These are phyloP conservation scores for Rhinolophus ferrumequinum DNA, from an alignment of 2,113 vertebrate species.

Conservation along the genomic window DNA sequence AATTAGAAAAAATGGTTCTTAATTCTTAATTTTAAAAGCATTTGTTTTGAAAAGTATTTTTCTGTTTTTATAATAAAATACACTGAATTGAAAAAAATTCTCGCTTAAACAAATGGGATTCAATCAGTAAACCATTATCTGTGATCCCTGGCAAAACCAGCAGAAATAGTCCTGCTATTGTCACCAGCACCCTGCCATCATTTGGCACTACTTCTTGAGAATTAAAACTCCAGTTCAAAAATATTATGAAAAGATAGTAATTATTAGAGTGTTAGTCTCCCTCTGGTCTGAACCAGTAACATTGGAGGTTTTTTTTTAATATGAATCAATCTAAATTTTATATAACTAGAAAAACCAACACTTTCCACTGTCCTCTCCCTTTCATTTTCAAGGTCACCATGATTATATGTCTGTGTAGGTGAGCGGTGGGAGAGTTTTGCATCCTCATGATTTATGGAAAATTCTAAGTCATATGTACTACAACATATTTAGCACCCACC, in stretches of 20 bases:
- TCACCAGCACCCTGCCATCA: too few species aligned
- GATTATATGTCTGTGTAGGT: neutral
- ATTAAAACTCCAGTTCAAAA: neutral
- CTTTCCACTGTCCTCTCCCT: neutral
- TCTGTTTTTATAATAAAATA: conserved; percentile 5
- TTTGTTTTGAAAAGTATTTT: conserved; percentile 25
- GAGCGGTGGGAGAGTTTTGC: neutral
- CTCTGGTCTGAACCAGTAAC: neutral
- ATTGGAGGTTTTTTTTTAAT: too few species aligned
- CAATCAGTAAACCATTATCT: neutral
- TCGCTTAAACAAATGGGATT: neutral
- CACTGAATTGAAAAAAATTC: neutral
- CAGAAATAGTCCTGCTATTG: neutral
- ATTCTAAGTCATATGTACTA: neutral
- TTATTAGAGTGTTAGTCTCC: neutral
- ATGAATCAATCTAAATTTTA: neutral
- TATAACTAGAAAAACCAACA: neutral
- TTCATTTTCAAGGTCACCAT: neutral
- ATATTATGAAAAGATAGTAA: neutral
- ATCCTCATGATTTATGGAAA: neutral
- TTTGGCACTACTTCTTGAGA: neutral
- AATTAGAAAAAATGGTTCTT: neutral
- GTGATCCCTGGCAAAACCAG: neutral
- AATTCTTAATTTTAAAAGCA: neutral
- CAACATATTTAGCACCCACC: neutral